phyloP scores from a whole-genome alignment of 92 coral and sea anemone genomes.

The Anthopleura xanthogrammica region DNA sequence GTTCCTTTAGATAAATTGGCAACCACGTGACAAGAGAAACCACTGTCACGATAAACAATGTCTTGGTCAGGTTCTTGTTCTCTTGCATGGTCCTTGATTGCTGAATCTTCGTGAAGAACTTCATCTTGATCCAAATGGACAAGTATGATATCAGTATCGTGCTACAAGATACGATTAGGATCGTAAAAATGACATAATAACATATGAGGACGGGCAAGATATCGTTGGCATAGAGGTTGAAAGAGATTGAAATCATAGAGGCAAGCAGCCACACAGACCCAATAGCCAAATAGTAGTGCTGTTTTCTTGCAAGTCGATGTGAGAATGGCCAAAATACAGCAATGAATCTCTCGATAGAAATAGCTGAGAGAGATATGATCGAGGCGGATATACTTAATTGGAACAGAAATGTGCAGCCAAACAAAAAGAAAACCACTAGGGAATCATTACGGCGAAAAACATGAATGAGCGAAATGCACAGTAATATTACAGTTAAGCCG shows the following conservation, averaged over 20 bases:
- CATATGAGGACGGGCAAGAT: neutral
- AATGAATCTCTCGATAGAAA: neutral
- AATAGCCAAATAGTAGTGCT: neutral
- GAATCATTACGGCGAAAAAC: neutral
- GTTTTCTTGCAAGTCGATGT: neutral
- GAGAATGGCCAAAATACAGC: neutral
- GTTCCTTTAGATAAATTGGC: neutral
- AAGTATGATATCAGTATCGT: neutral
- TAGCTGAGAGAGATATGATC: neutral
- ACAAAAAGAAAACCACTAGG: neutral
- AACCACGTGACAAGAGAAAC: neutral
- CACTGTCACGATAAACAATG: neutral
- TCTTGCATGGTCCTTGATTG: neutral
- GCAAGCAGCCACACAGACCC: neutral
- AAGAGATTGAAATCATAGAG: neutral
- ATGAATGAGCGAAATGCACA: neutral
- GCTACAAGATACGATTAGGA: neutral
- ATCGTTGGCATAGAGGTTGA: neutral
- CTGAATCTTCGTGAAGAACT: neutral
- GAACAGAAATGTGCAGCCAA: neutral
- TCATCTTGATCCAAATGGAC: neutral
- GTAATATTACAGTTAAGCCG: neutral
- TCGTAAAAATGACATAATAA: neutral
- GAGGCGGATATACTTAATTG: neutral
- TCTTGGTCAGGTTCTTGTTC: neutral